These are phyloP conservation scores for Gambusia affinis DNA, from an alignment of 2,113 vertebrate species.

Conservation along the genomic window DNA sequence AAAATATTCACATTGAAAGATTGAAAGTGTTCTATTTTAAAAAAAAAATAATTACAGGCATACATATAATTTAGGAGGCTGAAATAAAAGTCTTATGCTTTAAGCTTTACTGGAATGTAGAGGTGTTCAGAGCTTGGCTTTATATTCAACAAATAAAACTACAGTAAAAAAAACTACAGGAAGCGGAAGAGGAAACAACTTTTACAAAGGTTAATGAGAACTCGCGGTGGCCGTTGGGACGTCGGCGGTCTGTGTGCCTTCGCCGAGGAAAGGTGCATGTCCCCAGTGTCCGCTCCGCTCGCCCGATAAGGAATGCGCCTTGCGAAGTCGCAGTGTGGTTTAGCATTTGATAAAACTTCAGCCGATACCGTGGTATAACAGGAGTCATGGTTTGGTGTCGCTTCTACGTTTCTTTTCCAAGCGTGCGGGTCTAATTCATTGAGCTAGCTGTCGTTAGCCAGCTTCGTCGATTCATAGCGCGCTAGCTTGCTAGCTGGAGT, in stretches of 20 bases:
- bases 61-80: no score
- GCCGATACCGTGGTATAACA: slow-evolving; percentile 31
- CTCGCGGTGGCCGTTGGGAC: slow-evolving; percentile 80
- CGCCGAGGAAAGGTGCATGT: slow-evolving; percentile 79
- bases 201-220: slow-evolving; percentile 72
- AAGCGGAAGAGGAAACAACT: slow-evolving; percentile 56
- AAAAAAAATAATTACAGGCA: no score
- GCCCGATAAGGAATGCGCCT: slow-evolving; percentile 75
- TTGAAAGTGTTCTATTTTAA: no score
- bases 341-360: slow-evolving; percentile 42
- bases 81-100: no score
- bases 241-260: slow-evolving; percentile 79
- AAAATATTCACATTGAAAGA: no score
- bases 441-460: slow-evolving; percentile 69
- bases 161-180: slow-evolving; percentile 32
- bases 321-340: slow-evolving; percentile 40
- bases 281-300: slow-evolving; percentile 83
- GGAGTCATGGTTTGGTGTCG: slow-evolving; percentile 48
- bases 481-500: slow-evolving; percentile 65
- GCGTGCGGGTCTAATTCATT: slow-evolving; percentile 62
- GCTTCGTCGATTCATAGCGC: slow-evolving; percentile 70
- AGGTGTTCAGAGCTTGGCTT: background rate
- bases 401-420: slow-evolving; percentile 30
- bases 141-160: background rate
- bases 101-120: no score